phyloP scores from a whole-genome alignment of 2,113 vertebrate genomes.

The Thamnaconus septentrionalis region DNA sequence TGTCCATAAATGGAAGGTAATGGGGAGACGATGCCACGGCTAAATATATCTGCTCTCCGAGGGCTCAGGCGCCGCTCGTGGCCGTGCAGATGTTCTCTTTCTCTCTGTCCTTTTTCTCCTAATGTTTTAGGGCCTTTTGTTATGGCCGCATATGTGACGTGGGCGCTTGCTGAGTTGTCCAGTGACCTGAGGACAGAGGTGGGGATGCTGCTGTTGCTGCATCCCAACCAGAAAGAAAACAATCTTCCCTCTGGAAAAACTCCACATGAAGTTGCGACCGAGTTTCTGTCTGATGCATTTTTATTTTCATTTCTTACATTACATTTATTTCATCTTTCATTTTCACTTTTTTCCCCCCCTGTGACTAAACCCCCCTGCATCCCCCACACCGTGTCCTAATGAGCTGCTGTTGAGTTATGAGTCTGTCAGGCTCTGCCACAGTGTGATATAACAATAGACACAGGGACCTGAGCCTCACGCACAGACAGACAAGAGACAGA shows the following conservation, averaged over 20 bases:
- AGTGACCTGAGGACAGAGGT: background rate
- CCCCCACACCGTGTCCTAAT: constrained; percentile 30
- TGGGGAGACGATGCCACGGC: constrained; percentile 21
- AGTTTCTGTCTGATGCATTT: background rate
- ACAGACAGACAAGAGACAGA: constrained; percentile 13
- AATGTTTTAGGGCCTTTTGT: background rate
- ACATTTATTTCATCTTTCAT: background rate
- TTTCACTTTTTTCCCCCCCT: background rate
- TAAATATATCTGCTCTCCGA: constrained; percentile 45
- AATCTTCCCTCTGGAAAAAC: constrained; percentile 21
- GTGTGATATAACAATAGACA: constrained; percentile 26
- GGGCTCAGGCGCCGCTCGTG: constrained; percentile 28
- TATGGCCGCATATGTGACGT: too few species aligned
- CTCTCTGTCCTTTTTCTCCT: constrained; percentile 1
- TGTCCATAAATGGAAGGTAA: constrained; percentile 44
- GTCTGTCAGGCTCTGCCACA: constrained; percentile 32
- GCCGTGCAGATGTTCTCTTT: constrained; percentile 35
- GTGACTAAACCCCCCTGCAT: background rate
- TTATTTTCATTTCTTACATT: background rate
- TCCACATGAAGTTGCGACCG: background rate
- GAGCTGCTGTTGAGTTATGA: constrained; percentile 54
- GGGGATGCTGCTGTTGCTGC: background rate
- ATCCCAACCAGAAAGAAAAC: background rate
- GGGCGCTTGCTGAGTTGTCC: background rate
- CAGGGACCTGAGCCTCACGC: constrained; percentile 17